Evolutionary conservation across 2,797 vertebrate genomes (phyloP).

Genomic region (Amblyraja radiata): DNA sequence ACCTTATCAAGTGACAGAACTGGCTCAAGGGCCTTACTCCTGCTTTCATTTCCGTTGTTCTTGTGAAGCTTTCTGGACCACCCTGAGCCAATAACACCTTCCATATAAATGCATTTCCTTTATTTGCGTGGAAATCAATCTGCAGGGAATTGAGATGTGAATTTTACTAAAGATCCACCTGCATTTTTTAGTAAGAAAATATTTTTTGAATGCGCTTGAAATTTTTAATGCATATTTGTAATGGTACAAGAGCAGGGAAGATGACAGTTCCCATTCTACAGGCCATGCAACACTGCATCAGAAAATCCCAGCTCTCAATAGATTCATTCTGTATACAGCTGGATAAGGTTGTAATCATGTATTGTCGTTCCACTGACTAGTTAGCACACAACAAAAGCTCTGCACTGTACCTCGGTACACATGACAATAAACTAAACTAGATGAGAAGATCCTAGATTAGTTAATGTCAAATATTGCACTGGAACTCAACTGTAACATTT

Average conservation of each 20-base stretch:
- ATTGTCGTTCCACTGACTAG: too few relatives aligned
- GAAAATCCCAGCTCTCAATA: neutral
- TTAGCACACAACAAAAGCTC: too few relatives aligned
- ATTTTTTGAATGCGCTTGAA: too few relatives aligned
- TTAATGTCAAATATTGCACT: neutral
- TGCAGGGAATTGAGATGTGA: neutral
- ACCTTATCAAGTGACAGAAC: too few relatives aligned
- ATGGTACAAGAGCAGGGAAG: neutral
- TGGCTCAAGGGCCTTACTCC: too few relatives aligned
- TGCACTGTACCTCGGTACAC: too few relatives aligned
- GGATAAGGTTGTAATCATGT: neutral
- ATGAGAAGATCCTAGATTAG: neutral
- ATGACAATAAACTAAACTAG: too few relatives aligned
- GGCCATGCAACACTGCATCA: neutral
- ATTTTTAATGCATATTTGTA: neutral
- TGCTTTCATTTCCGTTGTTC: too few relatives aligned
- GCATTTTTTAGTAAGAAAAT: neutral
- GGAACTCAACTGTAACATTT: neutral
- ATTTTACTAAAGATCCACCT: neutral
- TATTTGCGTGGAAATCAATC: neutral
- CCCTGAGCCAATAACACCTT: too few relatives aligned
- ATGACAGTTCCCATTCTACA: neutral
- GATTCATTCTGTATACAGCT: neutral
- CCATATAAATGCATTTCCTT: too few relatives aligned
- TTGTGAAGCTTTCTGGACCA: too few relatives aligned